These are phyloP conservation scores for Spea bombifrons DNA, from an alignment of 2,113 vertebrate genomes.

Conservation along the genomic window DNA sequence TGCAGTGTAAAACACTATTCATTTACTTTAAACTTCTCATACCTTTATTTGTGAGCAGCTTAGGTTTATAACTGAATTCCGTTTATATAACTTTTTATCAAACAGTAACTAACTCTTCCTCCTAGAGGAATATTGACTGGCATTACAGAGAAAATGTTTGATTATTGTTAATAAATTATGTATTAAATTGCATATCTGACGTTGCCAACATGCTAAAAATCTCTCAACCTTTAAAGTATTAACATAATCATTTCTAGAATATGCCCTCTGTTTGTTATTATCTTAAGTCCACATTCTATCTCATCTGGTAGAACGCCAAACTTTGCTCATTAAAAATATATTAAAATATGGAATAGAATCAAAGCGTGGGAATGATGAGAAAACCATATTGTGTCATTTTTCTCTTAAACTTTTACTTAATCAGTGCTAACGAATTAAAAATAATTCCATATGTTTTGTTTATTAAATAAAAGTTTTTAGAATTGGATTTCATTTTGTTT, in stretches of 20 bases:
- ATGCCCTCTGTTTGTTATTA: conserved; percentile 53
- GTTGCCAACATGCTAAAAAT: conserved; percentile 59
- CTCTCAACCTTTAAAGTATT: conserved; percentile 63
- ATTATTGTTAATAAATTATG: conserved; percentile 69
- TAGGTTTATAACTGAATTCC: conserved; percentile 48
- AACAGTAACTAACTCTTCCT: conserved; percentile 59
- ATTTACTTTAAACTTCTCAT: too few relatives aligned
- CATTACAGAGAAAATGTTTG: conserved; percentile 63
- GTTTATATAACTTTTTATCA: conserved; percentile 51
- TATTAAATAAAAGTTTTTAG: background rate
- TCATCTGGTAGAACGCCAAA: conserved; percentile 54
- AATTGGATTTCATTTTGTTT: too few relatives aligned
- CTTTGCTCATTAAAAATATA: conserved; percentile 56
- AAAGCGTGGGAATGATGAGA: conserved; percentile 55
- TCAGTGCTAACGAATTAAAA: conserved; percentile 21
- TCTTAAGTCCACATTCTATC: conserved; percentile 56
- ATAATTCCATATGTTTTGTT: conserved; percentile 27
- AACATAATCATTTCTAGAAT: conserved; percentile 59
- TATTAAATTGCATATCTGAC: conserved; percentile 60
- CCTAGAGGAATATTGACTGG: conserved; percentile 55
- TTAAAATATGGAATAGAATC: conserved; percentile 58
- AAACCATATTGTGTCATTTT: conserved; percentile 35
- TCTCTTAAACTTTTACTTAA: conserved; percentile 4
- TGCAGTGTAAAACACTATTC: too few relatives aligned
- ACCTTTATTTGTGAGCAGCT: background rate